Percentiles rank a stretch among this genome's conserved stretches.
phyloP scores from a whole-genome alignment of 2,888 invertebrate genomes.

The Drosophila limbata region DNA sequence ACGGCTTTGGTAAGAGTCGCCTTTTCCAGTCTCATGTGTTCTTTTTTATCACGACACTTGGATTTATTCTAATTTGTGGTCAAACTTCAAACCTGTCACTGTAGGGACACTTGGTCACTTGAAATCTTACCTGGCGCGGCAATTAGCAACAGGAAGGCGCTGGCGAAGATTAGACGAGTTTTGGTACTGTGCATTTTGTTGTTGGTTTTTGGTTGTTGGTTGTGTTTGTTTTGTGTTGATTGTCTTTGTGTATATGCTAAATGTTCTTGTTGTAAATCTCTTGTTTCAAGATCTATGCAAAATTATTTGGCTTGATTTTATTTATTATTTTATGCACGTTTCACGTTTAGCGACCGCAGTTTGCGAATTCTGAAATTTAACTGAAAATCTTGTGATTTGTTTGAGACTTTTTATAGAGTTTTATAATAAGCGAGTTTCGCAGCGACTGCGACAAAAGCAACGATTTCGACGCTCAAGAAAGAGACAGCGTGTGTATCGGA shows the following conservation, averaged over 20 bases:
- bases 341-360: slow-evolving; percentile 65
- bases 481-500: slow-evolving; percentile 27
- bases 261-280: slow-evolving; percentile 30
- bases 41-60: slow-evolving; percentile 62
- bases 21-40: background rate
- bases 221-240: slow-evolving; percentile 1
- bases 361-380: slow-evolving; percentile 81
- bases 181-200: slow-evolving; percentile 45
- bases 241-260: slow-evolving; percentile 1
- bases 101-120: background rate
- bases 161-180: slow-evolving; percentile 42
- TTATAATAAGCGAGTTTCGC: slow-evolving; percentile 49
- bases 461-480: slow-evolving; percentile 48
- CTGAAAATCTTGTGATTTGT: slow-evolving; percentile 83
- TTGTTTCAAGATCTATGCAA: slow-evolving; percentile 25
- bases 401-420: slow-evolving; percentile 82
- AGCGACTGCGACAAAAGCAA: slow-evolving; percentile 51
- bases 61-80: slow-evolving; percentile 9
- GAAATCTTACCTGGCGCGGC: slow-evolving; percentile 64
- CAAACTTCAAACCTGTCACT: slow-evolving; percentile 11
- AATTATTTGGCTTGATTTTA: slow-evolving; percentile 4
- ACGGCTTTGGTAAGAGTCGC: slow-evolving; percentile 1
- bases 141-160: slow-evolving; percentile 53
- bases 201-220: background rate
- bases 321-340: background rate